Evolutionary conservation across 1,140 invertebrate species (phyloP).

Genomic region (Stegodyphus dumicola): DNA sequence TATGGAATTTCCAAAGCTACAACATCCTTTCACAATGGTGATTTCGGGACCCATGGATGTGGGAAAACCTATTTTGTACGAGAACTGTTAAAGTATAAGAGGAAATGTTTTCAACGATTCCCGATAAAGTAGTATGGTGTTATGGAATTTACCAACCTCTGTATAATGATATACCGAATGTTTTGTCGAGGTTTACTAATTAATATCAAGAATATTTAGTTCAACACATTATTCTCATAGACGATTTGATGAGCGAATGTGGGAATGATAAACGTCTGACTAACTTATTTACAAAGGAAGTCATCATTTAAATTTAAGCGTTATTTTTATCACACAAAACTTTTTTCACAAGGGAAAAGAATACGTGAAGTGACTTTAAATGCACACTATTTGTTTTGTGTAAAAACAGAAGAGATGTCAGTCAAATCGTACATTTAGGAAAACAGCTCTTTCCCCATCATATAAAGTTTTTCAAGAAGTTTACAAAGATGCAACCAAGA

Average conservation of each 20-base stretch:
- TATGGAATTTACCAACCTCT: constrained; percentile 4
- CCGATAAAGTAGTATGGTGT: constrained; percentile 16
- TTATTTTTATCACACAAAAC: constrained; percentile 10
- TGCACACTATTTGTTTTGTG: constrained; percentile 16
- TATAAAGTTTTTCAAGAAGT: constrained; percentile 15
- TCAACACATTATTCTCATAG: neutral
- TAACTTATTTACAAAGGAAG: constrained; percentile 13
- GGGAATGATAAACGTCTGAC: neutral
- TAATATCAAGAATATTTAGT: constrained; percentile 15
- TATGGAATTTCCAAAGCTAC: constrained; percentile 11
- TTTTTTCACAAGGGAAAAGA: constrained; percentile 28
- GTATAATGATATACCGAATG: constrained; percentile 4
- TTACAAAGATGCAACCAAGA: constrained; percentile 28
- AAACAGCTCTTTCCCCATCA: neutral
- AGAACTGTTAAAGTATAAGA: neutral
- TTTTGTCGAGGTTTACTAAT: constrained; percentile 14
- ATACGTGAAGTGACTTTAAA: constrained; percentile 22
- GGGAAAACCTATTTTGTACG: neutral
- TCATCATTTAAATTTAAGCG: constrained; percentile 14
- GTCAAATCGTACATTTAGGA: constrained; percentile 1
- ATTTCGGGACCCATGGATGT: neutral
- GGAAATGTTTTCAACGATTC: neutral
- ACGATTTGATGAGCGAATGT: constrained; percentile 16
- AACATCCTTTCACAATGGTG: constrained; percentile 4
- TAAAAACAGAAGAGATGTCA: constrained; percentile 12